Conservation (phyloP, 2,888 invertebrate species). For the Nemoura dubitans region DNA sequence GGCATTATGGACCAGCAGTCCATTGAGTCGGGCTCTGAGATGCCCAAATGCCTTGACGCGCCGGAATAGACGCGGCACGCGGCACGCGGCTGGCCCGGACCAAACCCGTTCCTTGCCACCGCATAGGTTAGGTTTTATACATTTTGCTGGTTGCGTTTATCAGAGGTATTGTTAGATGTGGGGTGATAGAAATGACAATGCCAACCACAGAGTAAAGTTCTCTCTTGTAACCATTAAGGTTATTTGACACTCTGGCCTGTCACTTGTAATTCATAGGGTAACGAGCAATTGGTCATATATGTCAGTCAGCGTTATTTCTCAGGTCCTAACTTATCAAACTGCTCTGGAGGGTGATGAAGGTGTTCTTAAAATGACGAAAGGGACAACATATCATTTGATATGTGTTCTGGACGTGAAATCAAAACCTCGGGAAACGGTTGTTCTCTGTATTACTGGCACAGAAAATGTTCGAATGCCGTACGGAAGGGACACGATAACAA, state of each 20-base stretch:
- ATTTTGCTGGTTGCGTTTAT: neutral
- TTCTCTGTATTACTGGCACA: no score
- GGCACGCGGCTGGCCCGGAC: no score
- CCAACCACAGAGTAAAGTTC: neutral
- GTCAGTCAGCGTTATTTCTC: neutral
- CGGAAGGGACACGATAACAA: no score
- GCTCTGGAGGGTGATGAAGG: neutral
- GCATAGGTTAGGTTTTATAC: neutral
- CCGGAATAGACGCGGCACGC: no score
- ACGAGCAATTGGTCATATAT: neutral
- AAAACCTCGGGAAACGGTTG: no score
- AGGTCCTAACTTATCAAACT: neutral
- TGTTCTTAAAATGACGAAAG: neutral
- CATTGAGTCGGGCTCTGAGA: constrained; percentile 9
- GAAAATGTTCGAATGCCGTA: no score
- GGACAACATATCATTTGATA: neutral
- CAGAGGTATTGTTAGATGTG: neutral
- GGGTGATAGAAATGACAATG: neutral
- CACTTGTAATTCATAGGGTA: neutral
- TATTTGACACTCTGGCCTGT: neutral
- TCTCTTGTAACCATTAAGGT: neutral
- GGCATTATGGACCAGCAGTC: constrained; percentile 22
- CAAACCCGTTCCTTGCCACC: neutral
- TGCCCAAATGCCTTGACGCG: neutral
- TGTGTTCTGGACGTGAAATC: no score